Conservation (phyloP, 1,140 invertebrate genomes). For the Mamestra configurata region DNA sequence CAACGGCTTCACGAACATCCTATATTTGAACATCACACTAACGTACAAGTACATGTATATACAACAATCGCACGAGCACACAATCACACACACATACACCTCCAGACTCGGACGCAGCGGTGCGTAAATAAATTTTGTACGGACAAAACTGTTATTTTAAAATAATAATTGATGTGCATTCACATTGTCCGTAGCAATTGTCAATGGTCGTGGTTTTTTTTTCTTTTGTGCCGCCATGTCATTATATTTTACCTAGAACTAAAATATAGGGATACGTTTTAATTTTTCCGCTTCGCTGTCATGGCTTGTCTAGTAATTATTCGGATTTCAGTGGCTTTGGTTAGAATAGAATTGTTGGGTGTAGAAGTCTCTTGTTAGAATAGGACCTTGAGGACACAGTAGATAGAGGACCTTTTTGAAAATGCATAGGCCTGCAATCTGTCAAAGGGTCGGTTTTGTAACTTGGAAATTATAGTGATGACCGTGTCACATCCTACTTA, state of each 20-base stretch:
- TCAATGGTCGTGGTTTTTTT: slow-evolving; percentile 73
- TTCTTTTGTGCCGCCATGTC: slow-evolving; percentile 70
- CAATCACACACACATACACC: slow-evolving; percentile 51
- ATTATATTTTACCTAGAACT: slow-evolving; percentile 55
- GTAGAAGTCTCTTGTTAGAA: not conserved
- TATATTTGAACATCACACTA: slow-evolving; percentile 60
- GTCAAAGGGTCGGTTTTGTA: no score
- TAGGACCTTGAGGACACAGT: not conserved
- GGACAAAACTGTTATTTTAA: slow-evolving; percentile 87
- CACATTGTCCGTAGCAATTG: slow-evolving; percentile 54
- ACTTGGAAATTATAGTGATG: no score
- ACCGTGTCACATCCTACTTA: no score
- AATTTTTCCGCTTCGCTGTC: slow-evolving; percentile 61
- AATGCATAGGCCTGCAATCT: no score
- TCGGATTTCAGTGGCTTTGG: not conserved
- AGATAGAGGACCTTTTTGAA: no score
- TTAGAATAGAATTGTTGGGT: slow-evolving; percentile 27
- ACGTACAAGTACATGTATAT: slow-evolving; percentile 53
- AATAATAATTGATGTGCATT: slow-evolving; percentile 84
- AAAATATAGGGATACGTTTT: slow-evolving; percentile 67
- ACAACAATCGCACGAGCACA: slow-evolving; percentile 28
- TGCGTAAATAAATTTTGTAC: slow-evolving; percentile 85
- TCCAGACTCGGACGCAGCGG: slow-evolving; percentile 64
- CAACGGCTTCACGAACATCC: slow-evolving; percentile 72
- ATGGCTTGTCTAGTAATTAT: not conserved